Conservation (phyloP, 2,888 invertebrate species). For the Leptinotarsa peninsularis region DNA sequence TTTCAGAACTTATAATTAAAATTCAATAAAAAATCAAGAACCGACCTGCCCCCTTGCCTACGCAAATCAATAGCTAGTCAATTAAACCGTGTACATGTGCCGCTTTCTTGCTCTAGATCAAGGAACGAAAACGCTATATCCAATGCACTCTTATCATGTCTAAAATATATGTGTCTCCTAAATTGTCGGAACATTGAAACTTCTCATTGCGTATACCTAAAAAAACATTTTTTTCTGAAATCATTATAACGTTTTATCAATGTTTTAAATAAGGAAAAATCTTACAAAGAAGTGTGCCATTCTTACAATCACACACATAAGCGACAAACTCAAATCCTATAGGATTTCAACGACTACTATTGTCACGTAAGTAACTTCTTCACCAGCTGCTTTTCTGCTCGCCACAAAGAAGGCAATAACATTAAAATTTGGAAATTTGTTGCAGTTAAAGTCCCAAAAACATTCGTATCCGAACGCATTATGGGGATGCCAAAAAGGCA, state of each 20-base stretch:
- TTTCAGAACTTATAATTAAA: no score
- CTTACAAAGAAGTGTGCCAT: conserved; percentile 26
- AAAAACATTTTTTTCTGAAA: neutral
- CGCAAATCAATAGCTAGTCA: no score
- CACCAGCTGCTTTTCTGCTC: conserved; percentile 49
- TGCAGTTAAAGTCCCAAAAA: conserved; percentile 57
- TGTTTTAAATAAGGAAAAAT: neutral
- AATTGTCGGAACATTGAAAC: no score
- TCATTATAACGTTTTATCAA: neutral
- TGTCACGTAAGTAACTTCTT: conserved; percentile 35
- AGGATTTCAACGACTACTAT: conserved; percentile 45
- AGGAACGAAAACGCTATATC: no score
- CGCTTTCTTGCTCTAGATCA: no score
- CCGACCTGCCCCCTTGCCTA: no score
- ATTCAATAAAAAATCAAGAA: no score
- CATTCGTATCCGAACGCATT: conserved; percentile 45
- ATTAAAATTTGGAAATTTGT: conserved; percentile 62
- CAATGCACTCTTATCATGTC: no score
- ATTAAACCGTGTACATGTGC: no score
- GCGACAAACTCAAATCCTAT: conserved; percentile 18
- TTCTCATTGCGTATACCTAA: no score
- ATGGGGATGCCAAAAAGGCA: conserved; percentile 35
- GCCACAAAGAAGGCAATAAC: conserved; percentile 57
- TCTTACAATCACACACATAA: conserved; percentile 22
- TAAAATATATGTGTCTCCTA: no score